phyloP scores from a whole-genome alignment of 2,888 invertebrate genomes.

The Ichneumoninae sp. region DNA sequence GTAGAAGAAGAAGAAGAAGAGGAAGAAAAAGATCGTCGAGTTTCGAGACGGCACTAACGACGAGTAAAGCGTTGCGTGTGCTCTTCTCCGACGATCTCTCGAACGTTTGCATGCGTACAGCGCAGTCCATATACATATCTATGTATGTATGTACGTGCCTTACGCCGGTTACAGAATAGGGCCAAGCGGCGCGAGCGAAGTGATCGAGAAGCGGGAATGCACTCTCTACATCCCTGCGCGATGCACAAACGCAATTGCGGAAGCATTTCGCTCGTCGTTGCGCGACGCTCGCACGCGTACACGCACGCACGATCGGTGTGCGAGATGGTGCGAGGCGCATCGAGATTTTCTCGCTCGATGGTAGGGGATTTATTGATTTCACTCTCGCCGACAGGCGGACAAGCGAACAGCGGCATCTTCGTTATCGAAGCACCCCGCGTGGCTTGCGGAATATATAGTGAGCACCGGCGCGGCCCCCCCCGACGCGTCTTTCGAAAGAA shows the following conservation, averaged over 20 bases:
- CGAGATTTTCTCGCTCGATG: conserved; percentile 7
- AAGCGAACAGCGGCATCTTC: conserved; percentile 44
- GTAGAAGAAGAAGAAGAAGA: neutral
- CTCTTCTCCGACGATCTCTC: conserved; percentile 10
- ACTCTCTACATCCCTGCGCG: conserved; percentile 6
- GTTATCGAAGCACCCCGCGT: conserved; percentile 36
- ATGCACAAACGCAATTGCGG: conserved; percentile 58
- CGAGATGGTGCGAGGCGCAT: conserved; percentile 11
- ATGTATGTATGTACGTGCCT: neutral
- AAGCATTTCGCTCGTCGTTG: conserved; percentile 51
- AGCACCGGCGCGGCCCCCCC: neutral
- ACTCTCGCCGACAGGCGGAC: conserved; percentile 54
- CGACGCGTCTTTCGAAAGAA: neutral
- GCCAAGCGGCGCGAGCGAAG: conserved; percentile 21
- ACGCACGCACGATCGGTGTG: conserved; percentile 11
- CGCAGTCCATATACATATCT: neutral
- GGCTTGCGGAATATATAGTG: neutral
- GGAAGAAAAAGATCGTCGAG: neutral
- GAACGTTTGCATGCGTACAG: neutral
- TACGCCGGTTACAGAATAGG: conserved; percentile 38
- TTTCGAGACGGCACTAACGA: conserved; percentile 32
- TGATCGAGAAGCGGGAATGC: conserved; percentile 33
- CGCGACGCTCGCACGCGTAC: conserved; percentile 19
- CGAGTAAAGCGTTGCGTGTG: conserved; percentile 7
- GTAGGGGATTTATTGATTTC: conserved; percentile 58